These are phyloP conservation scores for Hydrocynus forskahlii DNA, from an alignment of 2,797 vertebrate genomes.

Conservation along the genomic window DNA sequence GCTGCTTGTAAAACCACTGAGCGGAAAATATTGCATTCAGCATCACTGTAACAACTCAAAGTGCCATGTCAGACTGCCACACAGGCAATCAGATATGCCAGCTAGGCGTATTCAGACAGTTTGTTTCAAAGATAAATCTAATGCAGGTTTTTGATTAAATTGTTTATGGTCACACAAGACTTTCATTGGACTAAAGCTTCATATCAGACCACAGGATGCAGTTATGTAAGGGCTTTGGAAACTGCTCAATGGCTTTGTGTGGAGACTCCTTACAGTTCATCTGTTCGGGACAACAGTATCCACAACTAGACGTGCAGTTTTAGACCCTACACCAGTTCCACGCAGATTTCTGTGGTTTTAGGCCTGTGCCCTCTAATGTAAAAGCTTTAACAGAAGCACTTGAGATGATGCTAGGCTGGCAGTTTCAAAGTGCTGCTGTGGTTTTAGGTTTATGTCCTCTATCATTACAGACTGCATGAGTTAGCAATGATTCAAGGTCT, in stretches of 20 bases:
- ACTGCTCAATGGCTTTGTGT: slow-evolving; percentile 10
- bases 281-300: not conserved
- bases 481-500: not conserved
- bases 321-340: not conserved
- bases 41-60: not conserved
- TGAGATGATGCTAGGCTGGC: not conserved
- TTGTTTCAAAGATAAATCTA: not conserved
- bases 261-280: not conserved
- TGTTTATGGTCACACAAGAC: not conserved
- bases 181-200: not conserved
- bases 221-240: slow-evolving; percentile 33
- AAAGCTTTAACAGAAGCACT: not conserved
- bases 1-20: not conserved
- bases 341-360: not conserved
- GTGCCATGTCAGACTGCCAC: not conserved
- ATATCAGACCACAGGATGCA: not conserved
- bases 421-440: not conserved
- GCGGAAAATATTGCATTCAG: not conserved
- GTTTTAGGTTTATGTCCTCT: slow-evolving; percentile 8
- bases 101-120: not conserved
- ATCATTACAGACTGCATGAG: not conserved
- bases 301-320: not conserved
- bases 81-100: not conserved
- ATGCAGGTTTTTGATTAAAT: slow-evolving; percentile 2
- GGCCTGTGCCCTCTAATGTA: not conserved